Evolutionary conservation across 2,888 invertebrate species (phyloP), one percentile per base, ranked within the genome.

Genomic region (Tenthredo distinguenda): DNA sequence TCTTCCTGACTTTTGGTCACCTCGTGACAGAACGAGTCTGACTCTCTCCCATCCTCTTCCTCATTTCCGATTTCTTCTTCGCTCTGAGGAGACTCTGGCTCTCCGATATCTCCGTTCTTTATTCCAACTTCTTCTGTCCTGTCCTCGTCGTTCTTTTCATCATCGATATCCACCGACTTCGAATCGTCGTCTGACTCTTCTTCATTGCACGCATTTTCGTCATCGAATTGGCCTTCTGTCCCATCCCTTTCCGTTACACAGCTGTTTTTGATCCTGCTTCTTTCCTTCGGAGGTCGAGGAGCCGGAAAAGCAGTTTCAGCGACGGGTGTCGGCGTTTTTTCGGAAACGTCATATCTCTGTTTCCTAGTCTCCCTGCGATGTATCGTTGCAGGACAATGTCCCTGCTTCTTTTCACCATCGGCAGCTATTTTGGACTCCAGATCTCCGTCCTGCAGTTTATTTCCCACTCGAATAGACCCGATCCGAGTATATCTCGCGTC

Each of bases 71-170:
- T 74, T 43, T 12, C 74, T 15, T 12, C 31, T 4, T 43, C 15
- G 6, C 26, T 18, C 68, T 68, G 68, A 34, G 31, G 68, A 12
- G 6, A 34, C 68, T 34, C 34, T 15, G 34, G 68, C 34, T 68
- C 83, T 6, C 86, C 87, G 10, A 85, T 65, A 7, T 86, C 86
- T 10, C 58, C 86, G 43, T 87, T 87, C 82, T 40, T 86, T 55
- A 1, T 83, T 12, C 37, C 4, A 12, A 31, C 12, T 31, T 31
- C 50, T 18, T 77, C n/a, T 9, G 77, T 34, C 12, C 0, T 37
- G 18, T 81, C 15, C 47, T 37, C 55, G 15, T 58, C 37, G 12
- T 81, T 76, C 18, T 84, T 62, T 15, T 72, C 65, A 65, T 86
- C 85, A 21, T 84, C 82, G 6, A 31, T n/a, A 47, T 79, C 58